These are phyloP conservation scores for Cotesia chilonis DNA, from an alignment of 1,140 invertebrate species.

Conservation along the genomic window DNA sequence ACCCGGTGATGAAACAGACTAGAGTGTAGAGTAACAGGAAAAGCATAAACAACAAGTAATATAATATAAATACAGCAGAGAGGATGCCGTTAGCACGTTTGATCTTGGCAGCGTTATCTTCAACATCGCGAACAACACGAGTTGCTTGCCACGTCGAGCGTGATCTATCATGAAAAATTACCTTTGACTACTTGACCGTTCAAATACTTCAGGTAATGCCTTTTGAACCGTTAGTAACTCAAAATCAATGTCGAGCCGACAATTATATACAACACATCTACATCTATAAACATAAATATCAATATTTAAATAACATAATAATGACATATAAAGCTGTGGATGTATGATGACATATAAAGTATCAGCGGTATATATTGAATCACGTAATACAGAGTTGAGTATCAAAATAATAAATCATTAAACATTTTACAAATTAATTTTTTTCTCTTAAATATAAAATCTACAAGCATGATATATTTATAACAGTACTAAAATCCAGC, in stretches of 20 bases:
- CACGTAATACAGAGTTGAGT: no score
- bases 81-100: conserved; percentile 62
- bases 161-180: conserved; percentile 67
- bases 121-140: conserved; percentile 54
- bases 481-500: no score
- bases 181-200: conserved; percentile 60
- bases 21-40: conserved; percentile 8
- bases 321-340: no score
- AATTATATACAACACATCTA: not conserved
- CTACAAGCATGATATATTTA: not conserved
- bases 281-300: not conserved
- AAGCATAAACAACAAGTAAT: conserved; percentile 40
- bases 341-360: no score
- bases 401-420: not conserved
- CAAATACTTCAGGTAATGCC: conserved; percentile 44
- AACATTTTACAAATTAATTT: conserved; percentile 1
- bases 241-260: conserved; percentile 54
- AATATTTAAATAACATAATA: not conserved
- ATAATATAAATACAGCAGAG: conserved; percentile 45
- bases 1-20: not conserved
- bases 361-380: no score
- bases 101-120: conserved; percentile 62
- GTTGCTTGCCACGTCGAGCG: conserved; percentile 56
- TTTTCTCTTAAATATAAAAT: not conserved
- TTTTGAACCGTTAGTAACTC: conserved; percentile 55